Evolutionary conservation across 2,113 vertebrate species (phyloP), one percentile per base, ranked within the genome.

Genomic region (Arothron firmamentum): DNA sequence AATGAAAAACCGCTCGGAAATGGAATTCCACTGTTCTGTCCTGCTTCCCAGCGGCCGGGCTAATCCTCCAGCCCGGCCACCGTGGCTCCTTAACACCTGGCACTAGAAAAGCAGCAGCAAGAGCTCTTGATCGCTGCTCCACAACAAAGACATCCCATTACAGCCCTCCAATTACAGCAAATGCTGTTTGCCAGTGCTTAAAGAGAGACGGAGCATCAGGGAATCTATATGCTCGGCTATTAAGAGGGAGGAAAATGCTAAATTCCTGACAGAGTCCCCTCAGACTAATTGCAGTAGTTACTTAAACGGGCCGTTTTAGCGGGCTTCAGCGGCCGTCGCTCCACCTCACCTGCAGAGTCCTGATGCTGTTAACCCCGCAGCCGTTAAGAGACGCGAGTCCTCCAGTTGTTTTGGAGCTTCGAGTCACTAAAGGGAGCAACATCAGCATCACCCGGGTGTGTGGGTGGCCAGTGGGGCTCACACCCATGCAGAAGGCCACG

Each of bases 311-410:
- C 66, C 57, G 59, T 78, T 53, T 69, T 71, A 59, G 25, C 53
- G 43, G 1, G 41, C 69, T 64, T 16, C 45, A 68, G 54, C 61
- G 61, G 51, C 51, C 14, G 18, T 48, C 57, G 46, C 51, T 62
- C 75, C 53, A 70, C 62, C 70, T 71, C 64, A 70, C 72, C 71
- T 62, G 60, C 69, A 58, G 34, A 38, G 52, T 62, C 48, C 73
- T 50, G 28, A 85, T 75, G 67, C 77, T 84, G 75, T 87, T 86
- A 82, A 80, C 79, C 75, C 66, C 17, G 77, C 71, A 84, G 73
- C 69, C 75, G 3, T 28, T 84, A 59, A 59, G 57, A 72, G 65
- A 77, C 80, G 85, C 84, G 83, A 78, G 69, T 75, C 70, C 65
- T 78, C 56, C 28, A 54, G 56, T 70, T 25, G n/a, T n/a, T 25